These are phyloP conservation scores for Mastomys coucha DNA, from an alignment of 2,113 vertebrate species.

Conservation along the genomic window DNA sequence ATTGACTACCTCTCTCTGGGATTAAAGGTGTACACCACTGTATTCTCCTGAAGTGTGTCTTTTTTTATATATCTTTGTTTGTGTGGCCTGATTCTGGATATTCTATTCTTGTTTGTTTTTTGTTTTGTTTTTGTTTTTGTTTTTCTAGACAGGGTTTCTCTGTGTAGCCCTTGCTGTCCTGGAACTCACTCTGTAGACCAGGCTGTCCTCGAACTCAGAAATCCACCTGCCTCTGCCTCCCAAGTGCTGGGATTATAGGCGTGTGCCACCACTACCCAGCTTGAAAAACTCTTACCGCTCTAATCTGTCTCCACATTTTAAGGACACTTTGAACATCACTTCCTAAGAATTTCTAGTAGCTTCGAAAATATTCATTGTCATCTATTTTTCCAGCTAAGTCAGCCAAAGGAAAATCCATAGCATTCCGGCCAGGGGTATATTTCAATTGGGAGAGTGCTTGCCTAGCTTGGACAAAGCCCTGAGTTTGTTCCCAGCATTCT, in stretches of 20 bases:
- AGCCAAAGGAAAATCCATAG: conserved; percentile 17
- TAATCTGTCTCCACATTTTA: conserved; percentile 39
- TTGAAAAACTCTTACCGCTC: conserved; percentile 27
- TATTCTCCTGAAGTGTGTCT: neutral
- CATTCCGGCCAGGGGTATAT: neutral
- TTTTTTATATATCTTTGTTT: neutral
- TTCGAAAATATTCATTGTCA: conserved; percentile 39
- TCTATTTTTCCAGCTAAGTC: conserved; percentile 31
- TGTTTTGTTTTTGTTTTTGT: no score
- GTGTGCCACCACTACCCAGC: neutral
- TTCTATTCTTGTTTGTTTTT: conserved; percentile 3
- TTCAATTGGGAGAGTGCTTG: neutral
- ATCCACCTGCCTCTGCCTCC: no score
- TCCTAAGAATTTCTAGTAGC: conserved; percentile 34
- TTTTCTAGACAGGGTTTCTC: no score
- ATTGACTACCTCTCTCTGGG: neutral
- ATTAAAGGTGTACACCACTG: neutral
- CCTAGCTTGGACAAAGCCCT: neutral
- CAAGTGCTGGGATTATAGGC: no score
- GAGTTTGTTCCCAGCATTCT: neutral
- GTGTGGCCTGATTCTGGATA: neutral
- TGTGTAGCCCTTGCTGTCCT: no score
- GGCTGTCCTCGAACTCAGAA: no score
- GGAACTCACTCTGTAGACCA: no score
- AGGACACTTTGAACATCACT: conserved; percentile 4